Conservation (phyloP, 1,140 invertebrate genomes). For the Eueides isabella region DNA sequence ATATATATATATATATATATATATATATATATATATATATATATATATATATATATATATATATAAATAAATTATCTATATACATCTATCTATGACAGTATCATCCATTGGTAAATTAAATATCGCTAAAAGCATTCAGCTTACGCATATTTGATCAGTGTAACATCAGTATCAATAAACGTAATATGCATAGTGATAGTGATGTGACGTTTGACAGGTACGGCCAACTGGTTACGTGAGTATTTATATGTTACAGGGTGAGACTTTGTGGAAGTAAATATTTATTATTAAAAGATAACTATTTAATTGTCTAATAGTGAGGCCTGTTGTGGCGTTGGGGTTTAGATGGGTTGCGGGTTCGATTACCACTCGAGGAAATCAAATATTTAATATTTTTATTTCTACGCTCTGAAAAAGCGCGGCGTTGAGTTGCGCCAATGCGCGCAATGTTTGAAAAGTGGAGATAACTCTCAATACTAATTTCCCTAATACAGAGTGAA, state of each 20-base stretch:
- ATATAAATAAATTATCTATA: not conserved
- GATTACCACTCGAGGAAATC: too few relatives aligned
- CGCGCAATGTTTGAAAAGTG: too few relatives aligned
- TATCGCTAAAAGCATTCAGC: constrained; percentile 4
- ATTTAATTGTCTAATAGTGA: not conserved
- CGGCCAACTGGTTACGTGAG: not conserved
- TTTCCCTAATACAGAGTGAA: too few relatives aligned
- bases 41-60: too few relatives aligned
- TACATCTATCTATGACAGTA: not conserved
- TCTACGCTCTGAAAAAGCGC: too few relatives aligned
- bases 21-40: too few relatives aligned
- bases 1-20: too few relatives aligned
- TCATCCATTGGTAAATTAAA: not conserved
- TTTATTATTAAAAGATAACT: not conserved
- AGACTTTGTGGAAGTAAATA: not conserved
- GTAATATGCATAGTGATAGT: not conserved
- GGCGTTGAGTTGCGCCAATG: too few relatives aligned
- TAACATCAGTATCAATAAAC: constrained; percentile 2
- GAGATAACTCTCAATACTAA: not conserved
- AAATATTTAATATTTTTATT: too few relatives aligned
- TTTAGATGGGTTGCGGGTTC: too few relatives aligned
- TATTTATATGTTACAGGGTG: constrained; percentile 3
- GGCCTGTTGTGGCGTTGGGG: too few relatives aligned
- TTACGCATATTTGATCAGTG: not conserved
- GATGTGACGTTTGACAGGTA: not conserved